Evolutionary conservation across 2,113 vertebrate species (phyloP).

Genomic region (Symphodus melops): DNA sequence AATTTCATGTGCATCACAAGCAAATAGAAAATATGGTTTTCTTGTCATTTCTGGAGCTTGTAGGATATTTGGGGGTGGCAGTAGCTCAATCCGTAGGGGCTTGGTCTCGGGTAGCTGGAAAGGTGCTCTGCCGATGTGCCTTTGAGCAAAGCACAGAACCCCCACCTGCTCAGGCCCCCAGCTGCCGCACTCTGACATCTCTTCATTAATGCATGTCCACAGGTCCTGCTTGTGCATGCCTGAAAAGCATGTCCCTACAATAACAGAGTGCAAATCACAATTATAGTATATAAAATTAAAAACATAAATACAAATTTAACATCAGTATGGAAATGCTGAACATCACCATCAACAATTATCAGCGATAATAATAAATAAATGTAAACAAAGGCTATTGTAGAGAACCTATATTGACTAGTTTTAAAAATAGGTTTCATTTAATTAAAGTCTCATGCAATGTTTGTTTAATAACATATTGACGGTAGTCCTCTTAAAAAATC

Average conservation of each 20-base stretch:
- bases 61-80: slow-evolving; percentile 9
- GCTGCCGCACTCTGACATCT: too few relatives aligned
- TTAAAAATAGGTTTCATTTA: neutral
- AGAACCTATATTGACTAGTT: neutral
- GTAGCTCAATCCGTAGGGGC: too few relatives aligned
- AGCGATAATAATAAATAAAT: neutral
- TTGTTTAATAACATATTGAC: neutral
- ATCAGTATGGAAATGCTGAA: neutral
- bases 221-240: too few relatives aligned
- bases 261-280: too few relatives aligned
- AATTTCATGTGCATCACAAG: slow-evolving; percentile 8
- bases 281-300: too few relatives aligned
- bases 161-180: too few relatives aligned
- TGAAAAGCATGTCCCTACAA: too few relatives aligned
- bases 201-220: too few relatives aligned
- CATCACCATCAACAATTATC: neutral
- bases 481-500: neutral
- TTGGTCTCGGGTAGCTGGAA: too few relatives aligned
- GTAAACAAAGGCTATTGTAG: neutral
- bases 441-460: neutral
- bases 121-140: too few relatives aligned
- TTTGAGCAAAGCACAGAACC: too few relatives aligned
- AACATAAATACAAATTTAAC: too few relatives aligned
- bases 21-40: neutral
- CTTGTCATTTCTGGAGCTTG: neutral